phyloP scores from a whole-genome alignment of 2,113 vertebrate genomes.

The Brevimyrus niger region DNA sequence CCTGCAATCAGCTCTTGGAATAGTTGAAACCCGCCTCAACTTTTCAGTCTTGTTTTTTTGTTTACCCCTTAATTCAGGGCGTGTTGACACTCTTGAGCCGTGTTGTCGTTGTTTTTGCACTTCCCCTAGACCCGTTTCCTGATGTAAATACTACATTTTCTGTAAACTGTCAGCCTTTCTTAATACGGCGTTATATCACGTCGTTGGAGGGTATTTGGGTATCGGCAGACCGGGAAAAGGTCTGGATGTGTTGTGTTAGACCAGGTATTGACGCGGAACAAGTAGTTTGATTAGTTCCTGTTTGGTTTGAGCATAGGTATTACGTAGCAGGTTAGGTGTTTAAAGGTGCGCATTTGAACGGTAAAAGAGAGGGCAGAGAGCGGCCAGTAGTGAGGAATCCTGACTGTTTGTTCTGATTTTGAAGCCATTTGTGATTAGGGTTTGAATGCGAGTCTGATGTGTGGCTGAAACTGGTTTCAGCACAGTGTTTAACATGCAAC shows the following conservation, averaged over 20 bases:
- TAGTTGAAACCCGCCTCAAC: background rate
- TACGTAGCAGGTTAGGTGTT: background rate
- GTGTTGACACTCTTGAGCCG: background rate
- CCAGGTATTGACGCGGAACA: background rate
- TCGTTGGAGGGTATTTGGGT: background rate
- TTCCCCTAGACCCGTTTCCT: background rate
- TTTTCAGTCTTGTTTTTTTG: background rate
- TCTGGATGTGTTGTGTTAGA: background rate
- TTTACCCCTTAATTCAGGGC: background rate
- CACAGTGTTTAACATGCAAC: conserved; percentile 12
- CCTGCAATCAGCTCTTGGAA: background rate
- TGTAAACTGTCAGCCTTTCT: background rate
- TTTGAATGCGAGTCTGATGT: background rate
- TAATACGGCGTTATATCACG: background rate
- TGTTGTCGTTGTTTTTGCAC: background rate
- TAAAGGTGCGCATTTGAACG: background rate
- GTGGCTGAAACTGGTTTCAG: conserved; percentile 3
- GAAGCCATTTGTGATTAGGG: background rate
- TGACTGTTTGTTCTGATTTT: background rate
- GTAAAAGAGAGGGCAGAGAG: background rate
- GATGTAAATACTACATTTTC: background rate
- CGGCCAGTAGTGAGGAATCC: background rate
- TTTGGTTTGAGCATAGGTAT: conserved; percentile 30
- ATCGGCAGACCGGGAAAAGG: background rate
- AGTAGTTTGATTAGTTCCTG: conserved; percentile 22